These are phyloP conservation scores for Octomys mimax DNA, from an alignment of 2,797 vertebrate genomes.

Conservation along the genomic window DNA sequence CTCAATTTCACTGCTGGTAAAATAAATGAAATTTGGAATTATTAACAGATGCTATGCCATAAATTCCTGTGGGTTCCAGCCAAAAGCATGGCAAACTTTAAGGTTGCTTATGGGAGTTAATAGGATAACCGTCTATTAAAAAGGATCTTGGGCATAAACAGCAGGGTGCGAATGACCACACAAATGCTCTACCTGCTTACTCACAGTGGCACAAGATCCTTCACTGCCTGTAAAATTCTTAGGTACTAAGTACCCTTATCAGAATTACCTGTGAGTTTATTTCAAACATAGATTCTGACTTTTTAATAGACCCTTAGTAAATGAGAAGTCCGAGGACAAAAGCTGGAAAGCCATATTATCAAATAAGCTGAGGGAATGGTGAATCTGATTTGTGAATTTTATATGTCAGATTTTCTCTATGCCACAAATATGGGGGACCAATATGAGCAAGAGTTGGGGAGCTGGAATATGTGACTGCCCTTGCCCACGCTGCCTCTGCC, in stretches of 20 bases:
- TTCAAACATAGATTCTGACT: background rate
- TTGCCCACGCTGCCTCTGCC: background rate
- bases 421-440: no score
- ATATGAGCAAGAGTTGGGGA: background rate
- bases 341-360: background rate
- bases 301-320: background rate
- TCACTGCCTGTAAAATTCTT: background rate
- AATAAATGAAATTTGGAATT: conserved; percentile 60
- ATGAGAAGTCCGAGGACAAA: background rate
- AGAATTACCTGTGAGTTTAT: background rate
- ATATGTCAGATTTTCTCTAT: background rate
- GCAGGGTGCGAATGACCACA: background rate
- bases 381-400: background rate
- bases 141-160: background rate
- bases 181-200: background rate
- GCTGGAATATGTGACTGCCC: background rate
- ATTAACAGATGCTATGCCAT: conserved; percentile 43
- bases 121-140: conserved; percentile 44
- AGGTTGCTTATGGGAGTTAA: conserved; percentile 33
- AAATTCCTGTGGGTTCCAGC: conserved; percentile 23
- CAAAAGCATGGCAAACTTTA: background rate
- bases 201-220: background rate
- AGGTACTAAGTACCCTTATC: background rate
- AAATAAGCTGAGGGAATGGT: background rate
- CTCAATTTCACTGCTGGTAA: conserved; percentile 44